Evolutionary conservation across 1,140 invertebrate species (phyloP).

Genomic region (Drosophila burlai): DNA sequence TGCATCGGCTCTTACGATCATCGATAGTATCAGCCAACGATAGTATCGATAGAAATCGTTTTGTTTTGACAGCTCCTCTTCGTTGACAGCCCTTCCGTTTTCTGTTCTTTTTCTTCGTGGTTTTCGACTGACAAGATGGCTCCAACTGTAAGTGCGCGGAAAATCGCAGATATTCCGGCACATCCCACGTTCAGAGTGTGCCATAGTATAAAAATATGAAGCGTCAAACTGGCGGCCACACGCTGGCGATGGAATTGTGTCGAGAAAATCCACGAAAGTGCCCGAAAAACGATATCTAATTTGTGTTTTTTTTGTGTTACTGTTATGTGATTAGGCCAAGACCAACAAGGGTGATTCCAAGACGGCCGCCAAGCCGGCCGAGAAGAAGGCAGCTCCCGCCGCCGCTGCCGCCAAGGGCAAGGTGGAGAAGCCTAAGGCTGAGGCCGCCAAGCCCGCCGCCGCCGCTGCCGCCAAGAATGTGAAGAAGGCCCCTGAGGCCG

Average conservation of each 20-base stretch:
- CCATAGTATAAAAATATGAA: conserved; percentile 27
- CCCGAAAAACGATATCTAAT: too few species aligned
- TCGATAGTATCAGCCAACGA: neutral
- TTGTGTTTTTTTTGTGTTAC: conserved; percentile 23
- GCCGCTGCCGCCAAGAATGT: conserved; percentile 82
- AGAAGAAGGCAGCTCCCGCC: conserved; percentile 79
- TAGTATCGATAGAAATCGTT: neutral
- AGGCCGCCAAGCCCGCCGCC: conserved; percentile 80
- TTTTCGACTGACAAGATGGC: conserved; percentile 82
- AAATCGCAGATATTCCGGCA: conserved; percentile 34
- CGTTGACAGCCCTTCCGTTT: conserved; percentile 13
- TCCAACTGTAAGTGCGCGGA: conserved; percentile 77
- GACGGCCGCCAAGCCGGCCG: conserved; percentile 76
- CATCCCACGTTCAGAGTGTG: conserved; percentile 20
- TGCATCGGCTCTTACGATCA: neutral
- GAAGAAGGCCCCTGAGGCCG: conserved; percentile 79
- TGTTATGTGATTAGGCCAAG: conserved; percentile 65
- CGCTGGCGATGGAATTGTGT: neutral
- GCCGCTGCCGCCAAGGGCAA: conserved; percentile 80
- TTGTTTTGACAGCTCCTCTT: conserved; percentile 19
- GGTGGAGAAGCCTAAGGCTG: conserved; percentile 84
- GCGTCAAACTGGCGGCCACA: neutral
- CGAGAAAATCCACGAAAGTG: neutral
- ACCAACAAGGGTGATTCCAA: conserved; percentile 81
- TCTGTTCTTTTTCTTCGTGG: conserved; percentile 82